phyloP scores from a whole-genome alignment of 2,797 vertebrate species.

The Pangasius krempfi region DNA sequence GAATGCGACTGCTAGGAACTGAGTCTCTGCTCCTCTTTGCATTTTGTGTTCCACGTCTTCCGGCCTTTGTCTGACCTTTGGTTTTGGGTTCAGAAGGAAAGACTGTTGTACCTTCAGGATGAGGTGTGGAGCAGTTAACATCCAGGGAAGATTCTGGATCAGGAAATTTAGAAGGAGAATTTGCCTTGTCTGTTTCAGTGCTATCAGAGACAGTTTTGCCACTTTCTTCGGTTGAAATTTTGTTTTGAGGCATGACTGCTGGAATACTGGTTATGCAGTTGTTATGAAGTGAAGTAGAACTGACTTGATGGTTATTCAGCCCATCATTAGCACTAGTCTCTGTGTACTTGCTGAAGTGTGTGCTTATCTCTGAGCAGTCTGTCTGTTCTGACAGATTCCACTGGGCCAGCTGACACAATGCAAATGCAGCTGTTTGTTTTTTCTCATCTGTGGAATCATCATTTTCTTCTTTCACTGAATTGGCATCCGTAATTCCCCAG shows the following conservation, averaged over 20 bases:
- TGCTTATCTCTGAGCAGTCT: constrained; percentile 5
- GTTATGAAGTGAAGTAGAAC: background rate
- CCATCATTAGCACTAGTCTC: background rate
- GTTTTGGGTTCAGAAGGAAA: background rate
- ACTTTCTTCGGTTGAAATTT: background rate
- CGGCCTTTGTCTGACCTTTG: constrained; percentile 44
- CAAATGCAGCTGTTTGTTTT: constrained; percentile 89
- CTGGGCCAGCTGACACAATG: constrained; percentile 89
- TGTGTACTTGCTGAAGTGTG: background rate
- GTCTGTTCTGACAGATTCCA: constrained; percentile 2
- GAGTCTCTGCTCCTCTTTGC: constrained; percentile 27
- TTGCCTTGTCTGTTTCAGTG: background rate
- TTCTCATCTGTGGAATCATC: constrained; percentile 80
- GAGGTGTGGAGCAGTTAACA: background rate
- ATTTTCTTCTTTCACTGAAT: constrained; percentile 29
- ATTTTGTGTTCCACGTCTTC: constrained; percentile 59
- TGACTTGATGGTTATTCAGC: background rate
- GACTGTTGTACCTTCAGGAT: background rate
- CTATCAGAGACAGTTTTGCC: too few species aligned
- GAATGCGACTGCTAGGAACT: constrained; percentile 58
- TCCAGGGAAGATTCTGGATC: background rate
- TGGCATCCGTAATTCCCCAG: background rate
- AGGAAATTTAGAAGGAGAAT: too few species aligned
- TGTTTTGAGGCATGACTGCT: background rate
- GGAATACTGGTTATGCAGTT: background rate